These are phyloP conservation scores for Takifugu rubripes DNA, from an alignment of 2,797 vertebrate genomes.

Conservation along the genomic window DNA sequence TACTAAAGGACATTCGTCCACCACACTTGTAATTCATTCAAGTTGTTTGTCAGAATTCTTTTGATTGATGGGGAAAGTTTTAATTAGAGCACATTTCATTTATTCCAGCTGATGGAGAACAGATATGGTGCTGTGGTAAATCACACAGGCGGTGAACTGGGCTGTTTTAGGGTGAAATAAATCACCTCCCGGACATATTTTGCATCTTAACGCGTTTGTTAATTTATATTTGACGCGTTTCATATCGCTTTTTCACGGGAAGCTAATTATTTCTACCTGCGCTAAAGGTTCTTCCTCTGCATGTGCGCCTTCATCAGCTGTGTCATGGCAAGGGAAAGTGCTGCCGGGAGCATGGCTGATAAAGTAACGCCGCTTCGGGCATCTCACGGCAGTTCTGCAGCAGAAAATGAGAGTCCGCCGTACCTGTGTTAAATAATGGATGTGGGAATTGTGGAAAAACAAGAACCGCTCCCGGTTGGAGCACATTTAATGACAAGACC, in stretches of 20 bases:
- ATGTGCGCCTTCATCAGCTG: slow-evolving; percentile 28
- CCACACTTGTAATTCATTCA: slow-evolving; percentile 26
- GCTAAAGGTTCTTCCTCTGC: slow-evolving; percentile 36
- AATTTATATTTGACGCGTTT: slow-evolving; percentile 47
- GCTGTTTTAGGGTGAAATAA: slow-evolving; percentile 37
- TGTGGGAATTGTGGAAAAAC: slow-evolving; percentile 13
- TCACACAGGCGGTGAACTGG: slow-evolving; percentile 31
- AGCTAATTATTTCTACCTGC: slow-evolving; percentile 25
- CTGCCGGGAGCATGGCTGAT: slow-evolving; percentile 35
- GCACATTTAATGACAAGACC: slow-evolving; percentile 10
- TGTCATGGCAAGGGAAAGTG: slow-evolving; percentile 25
- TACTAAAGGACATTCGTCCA: slow-evolving; percentile 28
- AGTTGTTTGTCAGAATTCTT: slow-evolving; percentile 24
- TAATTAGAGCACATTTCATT: slow-evolving; percentile 55
- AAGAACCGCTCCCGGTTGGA: neutral
- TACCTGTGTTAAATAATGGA: slow-evolving; percentile 4
- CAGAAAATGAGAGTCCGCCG: slow-evolving; percentile 17
- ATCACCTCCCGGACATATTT: slow-evolving; percentile 44
- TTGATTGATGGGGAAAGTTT: slow-evolving; percentile 49
- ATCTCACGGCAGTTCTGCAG: slow-evolving; percentile 17
- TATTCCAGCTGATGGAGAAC: slow-evolving; percentile 37
- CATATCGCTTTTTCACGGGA: slow-evolving; percentile 26
- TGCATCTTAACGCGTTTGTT: slow-evolving; percentile 35
- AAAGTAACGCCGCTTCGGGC: slow-evolving; percentile 43
- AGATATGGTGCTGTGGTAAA: slow-evolving; percentile 38